Evolutionary conservation across 2,113 vertebrate genomes (phyloP).

Genomic region (Echinops telfairi): DNA sequence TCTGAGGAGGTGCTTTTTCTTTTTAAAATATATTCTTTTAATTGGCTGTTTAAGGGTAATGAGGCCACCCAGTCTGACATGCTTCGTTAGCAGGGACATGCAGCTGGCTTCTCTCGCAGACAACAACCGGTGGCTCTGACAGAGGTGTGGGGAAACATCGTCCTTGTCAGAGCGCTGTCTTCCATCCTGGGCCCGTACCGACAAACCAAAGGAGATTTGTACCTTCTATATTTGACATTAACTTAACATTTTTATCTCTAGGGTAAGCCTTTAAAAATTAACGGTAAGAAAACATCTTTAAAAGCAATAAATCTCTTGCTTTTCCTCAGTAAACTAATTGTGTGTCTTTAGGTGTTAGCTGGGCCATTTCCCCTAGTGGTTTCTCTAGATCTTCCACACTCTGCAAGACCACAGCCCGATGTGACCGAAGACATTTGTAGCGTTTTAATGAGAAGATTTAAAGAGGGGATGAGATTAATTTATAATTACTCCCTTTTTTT

Average conservation of each 20-base stretch:
- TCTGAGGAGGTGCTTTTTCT: constrained; percentile 16
- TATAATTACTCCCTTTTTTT: background rate
- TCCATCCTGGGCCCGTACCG: background rate
- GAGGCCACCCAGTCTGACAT: background rate
- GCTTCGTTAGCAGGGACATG: constrained; percentile 47
- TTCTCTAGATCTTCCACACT: background rate
- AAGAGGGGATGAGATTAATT: background rate
- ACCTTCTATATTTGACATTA: background rate
- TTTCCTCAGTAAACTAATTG: background rate
- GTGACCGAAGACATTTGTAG: background rate
- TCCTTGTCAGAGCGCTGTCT: background rate
- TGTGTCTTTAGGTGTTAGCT: background rate
- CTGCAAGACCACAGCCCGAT: background rate
- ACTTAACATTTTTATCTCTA: background rate
- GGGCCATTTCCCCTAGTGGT: background rate
- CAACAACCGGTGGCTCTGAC: background rate
- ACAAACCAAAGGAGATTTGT: background rate
- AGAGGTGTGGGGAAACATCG: background rate
- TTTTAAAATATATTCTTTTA: constrained; percentile 33
- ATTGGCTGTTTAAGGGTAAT: constrained; percentile 27
- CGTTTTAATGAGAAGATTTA: background rate
- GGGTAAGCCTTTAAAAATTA: background rate
- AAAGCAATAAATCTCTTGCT: background rate
- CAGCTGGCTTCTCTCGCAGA: constrained; percentile 13
- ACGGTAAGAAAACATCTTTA: background rate